Base-by-base conservation (phyloP, 2,888 invertebrate genomes). In the Aphrophora alni region DNA sequence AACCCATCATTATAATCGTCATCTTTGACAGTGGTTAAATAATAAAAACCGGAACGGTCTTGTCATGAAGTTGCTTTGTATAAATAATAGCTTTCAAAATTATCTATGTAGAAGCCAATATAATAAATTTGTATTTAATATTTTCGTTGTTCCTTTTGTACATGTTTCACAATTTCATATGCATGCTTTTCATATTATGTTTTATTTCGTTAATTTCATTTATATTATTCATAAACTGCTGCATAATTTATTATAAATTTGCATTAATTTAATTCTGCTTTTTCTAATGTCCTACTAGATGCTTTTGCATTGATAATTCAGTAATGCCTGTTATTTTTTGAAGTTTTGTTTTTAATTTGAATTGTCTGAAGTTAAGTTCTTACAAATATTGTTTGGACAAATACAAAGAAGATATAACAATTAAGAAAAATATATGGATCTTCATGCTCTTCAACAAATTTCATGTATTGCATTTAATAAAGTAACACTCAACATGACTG, bases 201-300 rank as follows among this genome's bases (percentile, higher is more conserved):
- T 17, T 44, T 14, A 44, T 44, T 44, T 44, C 12, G 33, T 17
- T 44, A 44, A 44, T 14, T 44, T 44, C 2, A 14, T 44, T 44
- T 44, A 33, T 33, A 5, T 33, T 33, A 8, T 33, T 3, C 8
- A 5, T 33, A 33, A 33, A n/a, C n/a, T 33, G 33, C 33, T 33
- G 8, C 33, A 33, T 33, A 21, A 74, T 74, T 74, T 74, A 38
- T n/a, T n/a, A n/a, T n/a, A n/a, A n/a, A n/a, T n/a, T n/a, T n/a
- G n/a, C n/a, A n/a, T n/a, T n/a, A n/a, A n/a, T n/a, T n/a, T n/a
- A n/a, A n/a, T n/a, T n/a, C n/a, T n/a, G n/a, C n/a, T n/a, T n/a
- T n/a, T n/a, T n/a, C n/a, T n/a, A n/a, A n/a, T n/a, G n/a, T n/a
- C n/a, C n/a, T n/a, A n/a, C n/a, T n/a, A n/a, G n/a, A n/a, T n/a